These are phyloP conservation scores for Odontomachus brunneus DNA, from an alignment of 1,140 invertebrate species.

Conservation along the genomic window DNA sequence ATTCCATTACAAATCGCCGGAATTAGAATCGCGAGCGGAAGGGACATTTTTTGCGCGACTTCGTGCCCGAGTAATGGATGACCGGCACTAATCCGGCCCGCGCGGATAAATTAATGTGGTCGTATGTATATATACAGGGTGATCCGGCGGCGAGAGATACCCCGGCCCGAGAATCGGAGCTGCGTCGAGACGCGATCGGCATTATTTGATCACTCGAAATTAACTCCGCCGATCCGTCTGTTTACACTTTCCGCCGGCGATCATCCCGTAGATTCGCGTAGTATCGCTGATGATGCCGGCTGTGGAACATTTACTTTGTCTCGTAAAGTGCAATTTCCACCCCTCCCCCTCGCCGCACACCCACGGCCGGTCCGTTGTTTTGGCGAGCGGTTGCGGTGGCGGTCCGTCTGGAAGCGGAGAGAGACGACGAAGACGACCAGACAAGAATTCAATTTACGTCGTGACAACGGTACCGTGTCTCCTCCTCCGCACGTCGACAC, in stretches of 20 bases:
- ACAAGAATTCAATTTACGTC: constrained; percentile 71
- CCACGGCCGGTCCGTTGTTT: constrained; percentile 50
- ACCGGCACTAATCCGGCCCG: constrained; percentile 21
- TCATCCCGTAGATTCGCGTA: neutral
- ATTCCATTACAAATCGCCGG: constrained; percentile 54
- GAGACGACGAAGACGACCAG: constrained; percentile 50
- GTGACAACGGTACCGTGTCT: constrained; percentile 28
- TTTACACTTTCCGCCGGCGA: neutral
- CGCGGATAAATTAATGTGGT: constrained; percentile 47
- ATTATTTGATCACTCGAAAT: neutral
- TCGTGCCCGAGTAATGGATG: constrained; percentile 20
- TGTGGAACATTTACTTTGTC: constrained; percentile 42
- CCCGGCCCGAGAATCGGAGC: too few species aligned
- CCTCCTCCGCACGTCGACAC: constrained; percentile 3
- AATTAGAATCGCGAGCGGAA: constrained; percentile 43
- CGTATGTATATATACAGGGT: neutral
- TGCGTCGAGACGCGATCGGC: neutral
- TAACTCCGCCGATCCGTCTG: neutral
- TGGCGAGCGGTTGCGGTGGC: constrained; percentile 40
- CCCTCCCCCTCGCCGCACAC: neutral
- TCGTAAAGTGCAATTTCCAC: constrained; percentile 48
- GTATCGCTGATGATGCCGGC: constrained; percentile 28
- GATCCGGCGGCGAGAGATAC: too few species aligned
- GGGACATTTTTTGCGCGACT: constrained; percentile 18
- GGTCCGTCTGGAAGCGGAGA: constrained; percentile 32